A percentile compares a stretch with the other conserved stretches of the same genome.
These are phyloP conservation scores for Peromyscus maniculatus DNA, from an alignment of 2,113 vertebrate species.

Conservation along the genomic window DNA sequence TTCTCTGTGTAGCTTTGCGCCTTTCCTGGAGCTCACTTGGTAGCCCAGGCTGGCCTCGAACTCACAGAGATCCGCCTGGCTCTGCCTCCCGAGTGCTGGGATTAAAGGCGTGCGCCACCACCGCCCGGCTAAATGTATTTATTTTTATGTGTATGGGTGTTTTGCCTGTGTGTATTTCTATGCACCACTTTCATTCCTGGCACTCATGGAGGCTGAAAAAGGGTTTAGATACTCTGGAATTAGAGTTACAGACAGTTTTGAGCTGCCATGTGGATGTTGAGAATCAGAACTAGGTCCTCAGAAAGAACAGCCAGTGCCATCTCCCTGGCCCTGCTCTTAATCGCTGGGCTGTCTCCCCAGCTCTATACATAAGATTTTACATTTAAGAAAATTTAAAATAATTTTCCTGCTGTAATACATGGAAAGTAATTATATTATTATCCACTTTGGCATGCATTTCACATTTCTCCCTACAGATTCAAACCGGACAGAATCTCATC, in stretches of 20 bases:
- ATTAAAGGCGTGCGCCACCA: too few species aligned
- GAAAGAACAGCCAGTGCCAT: not conserved
- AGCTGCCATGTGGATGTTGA: not conserved
- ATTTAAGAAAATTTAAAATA: not conserved
- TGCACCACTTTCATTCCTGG: not conserved
- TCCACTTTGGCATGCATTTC: not conserved
- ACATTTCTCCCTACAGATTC: not conserved
- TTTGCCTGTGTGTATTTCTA: not conserved
- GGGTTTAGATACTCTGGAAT: not conserved
- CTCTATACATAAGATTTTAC: not conserved
- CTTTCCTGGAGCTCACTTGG: too few species aligned
- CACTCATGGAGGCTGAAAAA: not conserved
- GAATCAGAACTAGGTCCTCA: not conserved
- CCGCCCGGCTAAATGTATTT: not conserved
- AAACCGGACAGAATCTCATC: not conserved
- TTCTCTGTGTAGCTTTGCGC: too few species aligned
- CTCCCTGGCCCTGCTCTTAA: not conserved
- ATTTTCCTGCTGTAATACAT: not conserved
- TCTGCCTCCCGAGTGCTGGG: too few species aligned
- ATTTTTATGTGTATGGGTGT: not conserved
- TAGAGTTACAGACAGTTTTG: not conserved
- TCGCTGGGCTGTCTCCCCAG: not conserved
- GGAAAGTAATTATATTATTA: not conserved
- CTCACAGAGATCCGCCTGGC: too few species aligned
- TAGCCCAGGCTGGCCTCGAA: too few species aligned